Evolutionary conservation across 2,113 vertebrate species (phyloP).

Genomic region (Chaetodon trifascialis): DNA sequence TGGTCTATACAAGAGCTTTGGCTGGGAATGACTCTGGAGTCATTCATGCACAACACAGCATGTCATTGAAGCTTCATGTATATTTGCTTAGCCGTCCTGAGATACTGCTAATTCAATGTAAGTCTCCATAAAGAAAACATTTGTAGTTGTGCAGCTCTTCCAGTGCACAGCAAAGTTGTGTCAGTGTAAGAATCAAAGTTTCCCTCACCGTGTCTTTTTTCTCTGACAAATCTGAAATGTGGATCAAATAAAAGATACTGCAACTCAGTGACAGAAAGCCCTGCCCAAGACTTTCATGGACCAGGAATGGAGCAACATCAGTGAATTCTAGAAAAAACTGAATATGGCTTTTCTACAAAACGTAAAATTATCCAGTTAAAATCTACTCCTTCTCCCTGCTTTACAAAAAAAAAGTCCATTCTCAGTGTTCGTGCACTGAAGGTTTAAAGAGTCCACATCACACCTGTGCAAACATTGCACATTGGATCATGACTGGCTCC

Average conservation of each 20-base stretch:
- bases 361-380: too few species aligned
- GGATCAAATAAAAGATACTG: too few species aligned
- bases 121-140: slow-evolving; percentile 33
- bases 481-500: too few species aligned
- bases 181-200: slow-evolving; percentile 14
- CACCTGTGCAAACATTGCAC: too few species aligned
- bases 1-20: slow-evolving; percentile 34
- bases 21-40: slow-evolving; percentile 35
- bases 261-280: neutral
- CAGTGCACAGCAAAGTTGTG: slow-evolving; percentile 16
- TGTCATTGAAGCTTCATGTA: slow-evolving; percentile 34
- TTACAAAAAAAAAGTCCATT: too few species aligned
- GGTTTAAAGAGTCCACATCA: too few species aligned
- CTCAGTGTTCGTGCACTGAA: too few species aligned
- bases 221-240: neutral
- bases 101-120: slow-evolving; percentile 36
- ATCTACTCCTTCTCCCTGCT: too few species aligned
- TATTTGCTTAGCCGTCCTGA: slow-evolving; percentile 40
- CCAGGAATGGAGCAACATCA: too few species aligned
- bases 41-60: slow-evolving; percentile 25
- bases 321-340: too few species aligned
- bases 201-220: slow-evolving; percentile 1
- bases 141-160: slow-evolving; percentile 6
- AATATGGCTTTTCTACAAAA: too few species aligned
- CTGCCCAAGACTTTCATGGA: too few species aligned